Evolutionary conservation across 1,140 invertebrate genomes (phyloP), one percentile per base, ranked within the genome.

Genomic region (Drosophila sp.): DNA sequence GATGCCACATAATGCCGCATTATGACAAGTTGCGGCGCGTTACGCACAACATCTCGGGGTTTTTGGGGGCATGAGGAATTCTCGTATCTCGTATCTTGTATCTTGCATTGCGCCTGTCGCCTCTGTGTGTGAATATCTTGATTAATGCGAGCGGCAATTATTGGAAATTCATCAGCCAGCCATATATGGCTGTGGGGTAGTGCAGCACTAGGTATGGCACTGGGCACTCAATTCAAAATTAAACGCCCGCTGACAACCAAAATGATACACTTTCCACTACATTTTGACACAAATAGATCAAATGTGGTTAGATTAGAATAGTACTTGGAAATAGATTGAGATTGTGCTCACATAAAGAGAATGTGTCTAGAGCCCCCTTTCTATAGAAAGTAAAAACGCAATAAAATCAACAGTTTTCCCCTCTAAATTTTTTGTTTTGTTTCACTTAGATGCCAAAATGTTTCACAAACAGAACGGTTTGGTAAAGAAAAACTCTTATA

Each of bases 361-460:
- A 33, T 54, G 73, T 63, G 60, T 77, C 58, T 61, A 4, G 1
- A 4, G 6, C 3, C 41, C 44, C 8, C 41, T 44, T 23, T 44
- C 41, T 55, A 17, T 61, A 38, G 47, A 83, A 55, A 32, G 72
- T 68, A 75, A 75, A 75, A 75, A 61, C 72, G 33, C 35, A 29
- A 33, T n/a, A 68, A 77, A 85, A 86, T 87, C 82, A 86, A 86
- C 82, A 87, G 83, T 82, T 86, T 58, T 6, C 33, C 4, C 75
- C 58, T 58, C 0, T 17, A 17, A 50, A 62, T 56, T 64, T 66
- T 76, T 84, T 89, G 76, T 83, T 86, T 76, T 84, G 79, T 83
- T 86, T 33, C 83, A 55, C 29, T 44, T n/a, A 10, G 11, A 30
- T 54, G 4, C 62, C 79, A 74, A 0, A 23, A 32, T 56, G 70